Evolutionary conservation across 2,888 invertebrate species (phyloP).

Genomic region (Podotricha telesiphe): DNA sequence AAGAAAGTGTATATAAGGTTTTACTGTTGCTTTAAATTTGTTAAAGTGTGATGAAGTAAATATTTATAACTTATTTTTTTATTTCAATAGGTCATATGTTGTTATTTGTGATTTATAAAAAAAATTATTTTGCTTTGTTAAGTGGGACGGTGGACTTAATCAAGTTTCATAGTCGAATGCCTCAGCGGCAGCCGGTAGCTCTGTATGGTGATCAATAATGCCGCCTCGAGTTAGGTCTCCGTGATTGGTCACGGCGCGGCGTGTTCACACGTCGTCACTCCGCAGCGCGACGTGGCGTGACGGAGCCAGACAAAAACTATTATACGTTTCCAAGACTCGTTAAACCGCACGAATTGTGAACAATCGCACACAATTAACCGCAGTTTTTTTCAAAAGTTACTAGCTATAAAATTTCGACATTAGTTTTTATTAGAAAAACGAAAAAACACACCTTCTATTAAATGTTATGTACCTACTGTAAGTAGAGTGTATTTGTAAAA

Average conservation of each 20-base stretch:
- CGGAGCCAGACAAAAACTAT: conserved; percentile 16
- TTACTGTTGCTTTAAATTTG: neutral
- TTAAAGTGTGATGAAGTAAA: neutral
- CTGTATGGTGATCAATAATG: conserved; percentile 28
- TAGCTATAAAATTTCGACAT: conserved; percentile 12
- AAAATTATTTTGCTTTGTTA: neutral
- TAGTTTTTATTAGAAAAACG: neutral
- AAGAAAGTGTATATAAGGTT: neutral
- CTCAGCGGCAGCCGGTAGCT: conserved; percentile 28
- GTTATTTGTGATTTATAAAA: neutral
- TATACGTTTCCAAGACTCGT: conserved; percentile 15
- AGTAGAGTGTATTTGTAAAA: neutral
- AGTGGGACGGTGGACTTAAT: neutral
- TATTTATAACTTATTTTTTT: neutral
- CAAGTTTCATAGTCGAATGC: conserved; percentile 22
- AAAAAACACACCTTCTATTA: neutral
- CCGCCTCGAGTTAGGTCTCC: conserved; percentile 21
- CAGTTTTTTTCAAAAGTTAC: conserved; percentile 3
- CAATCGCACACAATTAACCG: conserved; percentile 12
- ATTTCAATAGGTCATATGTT: neutral
- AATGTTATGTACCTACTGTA: neutral
- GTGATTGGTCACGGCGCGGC: conserved; percentile 34
- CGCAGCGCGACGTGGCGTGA: conserved; percentile 20
- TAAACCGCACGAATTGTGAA: conserved; percentile 19
- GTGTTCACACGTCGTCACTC: conserved; percentile 38